phyloP scores from a whole-genome alignment of 1,140 invertebrate species.

The Eupristina koningsbergeri region DNA sequence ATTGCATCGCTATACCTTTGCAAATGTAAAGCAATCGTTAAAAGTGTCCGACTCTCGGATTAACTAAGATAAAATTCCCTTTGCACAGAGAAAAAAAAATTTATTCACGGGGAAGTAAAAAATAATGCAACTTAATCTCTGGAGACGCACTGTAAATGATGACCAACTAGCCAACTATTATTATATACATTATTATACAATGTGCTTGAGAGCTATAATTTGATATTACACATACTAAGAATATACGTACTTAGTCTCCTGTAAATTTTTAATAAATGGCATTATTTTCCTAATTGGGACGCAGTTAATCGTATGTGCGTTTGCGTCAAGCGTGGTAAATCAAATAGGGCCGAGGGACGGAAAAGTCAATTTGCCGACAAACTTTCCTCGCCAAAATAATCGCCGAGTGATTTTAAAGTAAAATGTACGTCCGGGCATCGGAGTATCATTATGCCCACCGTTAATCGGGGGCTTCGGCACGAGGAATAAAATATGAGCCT shows the following conservation, averaged over 20 bases:
- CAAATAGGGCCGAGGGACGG: no score
- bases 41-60: neutral
- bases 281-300: no score
- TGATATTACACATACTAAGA: neutral
- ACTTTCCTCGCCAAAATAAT: no score
- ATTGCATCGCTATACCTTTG: no score
- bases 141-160: neutral
- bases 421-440: no score
- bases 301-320: no score
- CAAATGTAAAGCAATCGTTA: neutral
- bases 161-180: neutral
- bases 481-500: neutral
- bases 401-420: no score
- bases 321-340: no score
- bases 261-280: neutral
- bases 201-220: no score
- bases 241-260: neutral
- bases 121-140: neutral
- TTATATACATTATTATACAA: neutral
- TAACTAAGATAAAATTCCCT: neutral
- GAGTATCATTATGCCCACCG: no score
- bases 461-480: no score
- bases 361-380: no score
- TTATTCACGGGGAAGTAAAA: neutral
- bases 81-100: neutral